A percentile compares a stretch with the other conserved stretches of the same genome.
phyloP scores from a whole-genome alignment of 2,797 vertebrate species.

The Serranus cabrilla region DNA sequence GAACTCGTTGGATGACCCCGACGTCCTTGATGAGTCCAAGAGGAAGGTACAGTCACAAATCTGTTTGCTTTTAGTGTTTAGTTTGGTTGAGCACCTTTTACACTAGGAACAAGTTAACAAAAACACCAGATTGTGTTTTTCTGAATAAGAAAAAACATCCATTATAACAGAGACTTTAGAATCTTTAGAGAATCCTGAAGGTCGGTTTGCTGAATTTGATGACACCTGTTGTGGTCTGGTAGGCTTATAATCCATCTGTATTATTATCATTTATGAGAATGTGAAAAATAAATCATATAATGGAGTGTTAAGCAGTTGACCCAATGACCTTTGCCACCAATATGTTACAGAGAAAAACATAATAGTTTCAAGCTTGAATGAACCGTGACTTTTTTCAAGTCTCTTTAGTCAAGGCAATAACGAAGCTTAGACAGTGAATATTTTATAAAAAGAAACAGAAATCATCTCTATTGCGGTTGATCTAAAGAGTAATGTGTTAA shows the following conservation, averaged over 20 bases:
- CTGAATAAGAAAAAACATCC: not conserved
- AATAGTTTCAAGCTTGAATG: too few species aligned
- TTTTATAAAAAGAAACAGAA: not conserved
- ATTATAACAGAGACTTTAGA: not conserved
- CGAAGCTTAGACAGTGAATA: not conserved
- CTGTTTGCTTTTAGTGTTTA: not conserved
- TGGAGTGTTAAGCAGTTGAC: not conserved
- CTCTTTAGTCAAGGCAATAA: slow-evolving; percentile 15
- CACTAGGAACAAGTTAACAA: not conserved
- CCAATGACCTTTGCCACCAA: too few species aligned
- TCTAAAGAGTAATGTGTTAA: slow-evolving; percentile 8
- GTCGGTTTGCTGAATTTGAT: not conserved
- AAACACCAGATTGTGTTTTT: not conserved
- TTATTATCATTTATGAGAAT: too few species aligned
- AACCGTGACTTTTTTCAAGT: too few species aligned
- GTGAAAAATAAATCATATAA: not conserved
- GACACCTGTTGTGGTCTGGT: not conserved
- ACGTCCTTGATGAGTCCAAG: slow-evolving; percentile 46
- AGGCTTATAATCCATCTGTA: not conserved
- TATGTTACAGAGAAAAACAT: too few species aligned
- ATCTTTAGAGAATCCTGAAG: not conserved
- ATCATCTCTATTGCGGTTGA: not conserved
- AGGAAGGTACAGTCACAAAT: slow-evolving; percentile 10
- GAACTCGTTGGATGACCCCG: slow-evolving; percentile 46
- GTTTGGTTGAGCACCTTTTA: not conserved